Base-by-base conservation (phyloP, 2,888 invertebrate species). In the Epinotia ramella region DNA sequence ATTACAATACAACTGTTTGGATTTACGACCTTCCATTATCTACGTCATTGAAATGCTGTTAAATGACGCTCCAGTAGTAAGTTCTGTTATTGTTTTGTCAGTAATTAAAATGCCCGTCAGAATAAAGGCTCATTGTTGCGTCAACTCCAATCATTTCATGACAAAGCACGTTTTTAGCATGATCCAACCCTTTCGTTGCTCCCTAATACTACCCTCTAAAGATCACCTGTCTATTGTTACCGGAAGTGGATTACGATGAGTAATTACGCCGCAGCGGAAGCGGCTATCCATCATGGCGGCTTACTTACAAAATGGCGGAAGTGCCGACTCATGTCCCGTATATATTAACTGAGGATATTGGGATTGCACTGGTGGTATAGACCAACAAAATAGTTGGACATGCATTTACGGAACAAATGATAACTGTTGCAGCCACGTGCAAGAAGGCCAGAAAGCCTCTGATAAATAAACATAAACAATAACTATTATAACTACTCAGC, bases 281-380 rank as follows among this genome's bases (percentile, higher is more conserved):
- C 40, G 67, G 65, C 64, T 63, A 79, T 78, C 75, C 72, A 79
- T 79, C 79, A 79, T 71, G 71, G 77, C 72, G 62, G 73, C 76
- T 74, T 73, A 75, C 33, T 75, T 74, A 72, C 73, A 70, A 75
- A 75, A 71, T 71, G 70, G 75, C 65, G 75, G 70, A 75, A 65
- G 49, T 53, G 73, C 24, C 28, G 70, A 66, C 68, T 69, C 74
- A 69, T 63, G 73, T 69, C 49, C 74, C 49, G 64, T 65, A 40
- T 70, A 24, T 53, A 74, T 74, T 74, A 74, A 64, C 40, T 33
- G 46, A 57, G 53, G 28, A 64, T 56, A 71, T 56, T 44, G 64
- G 44, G 53, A 16, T 67, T 46, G 57, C 56, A 24, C 33, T n/a
- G 28, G 3, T 13, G n/a, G 44, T 11, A 18, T 28, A 65, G 49